phyloP scores from a whole-genome alignment of 2,113 vertebrate species.

The Chloropsis hardwickii region DNA sequence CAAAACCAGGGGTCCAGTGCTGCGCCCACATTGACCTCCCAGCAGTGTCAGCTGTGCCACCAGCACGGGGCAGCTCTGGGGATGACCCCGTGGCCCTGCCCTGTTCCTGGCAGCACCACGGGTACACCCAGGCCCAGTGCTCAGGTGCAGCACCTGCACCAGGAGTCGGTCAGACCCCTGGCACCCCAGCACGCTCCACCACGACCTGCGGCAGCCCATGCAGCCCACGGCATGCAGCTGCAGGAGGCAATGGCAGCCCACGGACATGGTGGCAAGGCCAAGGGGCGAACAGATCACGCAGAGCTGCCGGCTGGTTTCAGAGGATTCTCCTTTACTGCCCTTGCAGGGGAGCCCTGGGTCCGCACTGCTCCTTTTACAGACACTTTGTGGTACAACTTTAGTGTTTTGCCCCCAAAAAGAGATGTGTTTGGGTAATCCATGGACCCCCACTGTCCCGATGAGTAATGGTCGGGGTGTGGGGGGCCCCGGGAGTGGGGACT shows the following conservation, averaged over 20 bases:
- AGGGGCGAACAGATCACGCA: background rate
- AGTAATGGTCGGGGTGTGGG: background rate
- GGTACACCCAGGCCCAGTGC: background rate
- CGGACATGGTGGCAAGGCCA: accelerated
- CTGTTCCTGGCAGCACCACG: accelerated
- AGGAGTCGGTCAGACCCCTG: background rate
- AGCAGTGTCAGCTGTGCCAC: accelerated
- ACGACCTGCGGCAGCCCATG: accelerated
- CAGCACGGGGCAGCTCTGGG: background rate
- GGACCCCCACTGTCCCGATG: background rate
- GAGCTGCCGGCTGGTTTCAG: background rate
- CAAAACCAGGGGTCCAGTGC: background rate
- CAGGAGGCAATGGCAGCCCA: background rate
- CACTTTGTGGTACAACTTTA: background rate
- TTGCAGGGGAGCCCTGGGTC: background rate
- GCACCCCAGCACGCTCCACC: accelerated
- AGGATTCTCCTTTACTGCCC: constrained; percentile 57
- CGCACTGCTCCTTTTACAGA: constrained; percentile 1
- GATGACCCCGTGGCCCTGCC: accelerated
- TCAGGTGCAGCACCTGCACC: background rate
- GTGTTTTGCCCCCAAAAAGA: constrained; percentile 43
- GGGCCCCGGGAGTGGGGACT: background rate
- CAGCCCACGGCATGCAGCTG: accelerated
- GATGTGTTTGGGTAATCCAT: background rate
- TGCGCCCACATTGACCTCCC: too few relatives aligned